Evolutionary conservation across 2,797 vertebrate genomes (phyloP), one percentile per base, ranked within the genome.

Genomic region (Micromesistius poutassou): DNA sequence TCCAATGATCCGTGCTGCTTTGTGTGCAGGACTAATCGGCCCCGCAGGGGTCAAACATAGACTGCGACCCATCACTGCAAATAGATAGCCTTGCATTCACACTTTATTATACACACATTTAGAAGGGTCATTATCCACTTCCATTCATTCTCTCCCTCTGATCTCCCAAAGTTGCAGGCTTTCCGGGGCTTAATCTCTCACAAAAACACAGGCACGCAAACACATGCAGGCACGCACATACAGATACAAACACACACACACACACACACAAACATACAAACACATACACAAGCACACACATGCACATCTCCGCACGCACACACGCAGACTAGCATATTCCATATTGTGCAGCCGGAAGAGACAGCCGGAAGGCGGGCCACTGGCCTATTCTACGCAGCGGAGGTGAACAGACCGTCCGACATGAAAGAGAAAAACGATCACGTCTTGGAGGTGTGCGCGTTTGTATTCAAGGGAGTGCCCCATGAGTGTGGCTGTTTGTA

Each of bases 401-500:
- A 79, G 62, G 75, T 72, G 77, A 89, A 85, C 31, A 84, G 78
- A 74, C 78, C 68, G 81, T 74, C 55, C 75, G 78, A 82, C 80
- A 86, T 88, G 74, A 88, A 77, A 79, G 77, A 78, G 77, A 85
- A 82, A 25, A 70, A 78, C 55, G 78, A 74, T 80, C 77, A 30
- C 80, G 81, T 73, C 85, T 84, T 36, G 5, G 1, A 84, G 83
- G 80, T 85, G 76, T 9, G 38, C 31, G 22, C 30, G 76, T 71
- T 9, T 71, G 35, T 14, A 19, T 42, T 28, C 62, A 9, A 28
- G 13, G n/a, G 8, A 66, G 70, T 25, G 68, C 30, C 7, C 36
- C 19, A 2, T 74, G 31, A 73, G 30, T 38, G 33, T 40, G 71
- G 62, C 33, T 68, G 31, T 33, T 13, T 70, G 72, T 31, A 25